phyloP scores from a whole-genome alignment of 2,113 vertebrate genomes.

The Cyphomyrus discorhynchus region DNA sequence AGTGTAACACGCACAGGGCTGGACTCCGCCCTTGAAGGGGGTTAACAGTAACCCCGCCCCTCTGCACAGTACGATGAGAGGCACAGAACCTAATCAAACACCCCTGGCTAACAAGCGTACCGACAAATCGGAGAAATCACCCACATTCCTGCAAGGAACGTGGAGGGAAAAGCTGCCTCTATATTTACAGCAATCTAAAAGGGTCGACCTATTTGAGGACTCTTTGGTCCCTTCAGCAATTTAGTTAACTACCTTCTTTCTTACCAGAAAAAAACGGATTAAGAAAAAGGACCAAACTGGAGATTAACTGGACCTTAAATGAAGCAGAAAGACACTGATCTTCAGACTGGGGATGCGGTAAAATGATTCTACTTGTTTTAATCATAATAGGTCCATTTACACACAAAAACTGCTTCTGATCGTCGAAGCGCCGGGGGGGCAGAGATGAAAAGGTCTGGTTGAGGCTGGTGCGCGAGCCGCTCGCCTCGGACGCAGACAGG shows the following conservation, averaged over 20 bases:
- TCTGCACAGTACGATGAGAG: neutral
- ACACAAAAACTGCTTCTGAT: neutral
- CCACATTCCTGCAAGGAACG: neutral
- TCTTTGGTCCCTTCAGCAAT: neutral
- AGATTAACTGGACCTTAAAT: neutral
- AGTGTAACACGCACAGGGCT: neutral
- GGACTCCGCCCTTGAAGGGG: neutral
- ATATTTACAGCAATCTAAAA: neutral
- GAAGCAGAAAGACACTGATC: neutral
- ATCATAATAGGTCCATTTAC: neutral
- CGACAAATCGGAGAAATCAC: neutral
- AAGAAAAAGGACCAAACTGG: neutral
- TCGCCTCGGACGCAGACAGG: neutral
- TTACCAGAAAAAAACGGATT: neutral
- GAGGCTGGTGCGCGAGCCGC: neutral
- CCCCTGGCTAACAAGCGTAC: neutral
- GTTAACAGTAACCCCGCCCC: neutral
- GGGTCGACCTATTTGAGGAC: neutral
- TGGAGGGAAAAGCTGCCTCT: neutral
- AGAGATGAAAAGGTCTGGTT: neutral
- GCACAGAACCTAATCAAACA: neutral
- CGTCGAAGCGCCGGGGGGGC: neutral
- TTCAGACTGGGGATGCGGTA: neutral
- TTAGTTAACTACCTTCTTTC: neutral
- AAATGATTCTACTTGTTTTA: neutral